phyloP scores from a whole-genome alignment of 1,140 invertebrate species.

The Pararge aegeria region DNA sequence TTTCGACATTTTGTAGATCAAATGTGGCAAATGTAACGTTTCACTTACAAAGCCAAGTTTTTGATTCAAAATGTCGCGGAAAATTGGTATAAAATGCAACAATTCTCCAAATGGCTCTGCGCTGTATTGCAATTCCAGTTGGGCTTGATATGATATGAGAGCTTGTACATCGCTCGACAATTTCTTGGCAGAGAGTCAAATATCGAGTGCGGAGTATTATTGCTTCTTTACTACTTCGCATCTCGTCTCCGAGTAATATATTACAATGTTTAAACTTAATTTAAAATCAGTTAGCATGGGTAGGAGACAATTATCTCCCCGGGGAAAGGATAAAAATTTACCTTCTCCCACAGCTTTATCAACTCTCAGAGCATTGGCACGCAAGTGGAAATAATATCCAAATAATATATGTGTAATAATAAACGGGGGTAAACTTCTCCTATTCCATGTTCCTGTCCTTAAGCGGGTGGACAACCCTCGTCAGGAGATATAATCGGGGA shows the following conservation, averaged over 20 bases:
- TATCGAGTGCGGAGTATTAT: constrained; percentile 18
- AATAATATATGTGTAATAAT: no score
- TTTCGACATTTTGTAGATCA: not conserved
- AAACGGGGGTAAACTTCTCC: no score
- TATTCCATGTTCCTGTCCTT: no score
- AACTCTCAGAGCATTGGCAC: no score
- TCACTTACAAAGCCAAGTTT: not conserved
- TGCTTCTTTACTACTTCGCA: constrained; percentile 12
- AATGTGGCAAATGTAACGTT: not conserved
- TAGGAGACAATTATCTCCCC: no score
- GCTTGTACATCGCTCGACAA: constrained; percentile 15
- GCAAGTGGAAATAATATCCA: no score
- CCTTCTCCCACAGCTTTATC: no score
- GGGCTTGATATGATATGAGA: not conserved
- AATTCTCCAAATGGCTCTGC: not conserved
- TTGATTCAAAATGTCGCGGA: not conserved
- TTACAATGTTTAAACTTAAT: no score
- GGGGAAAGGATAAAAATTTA: no score
- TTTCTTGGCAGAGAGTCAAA: constrained; percentile 18
- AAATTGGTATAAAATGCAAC: not conserved
- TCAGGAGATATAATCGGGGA: no score
- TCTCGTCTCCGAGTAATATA: not conserved
- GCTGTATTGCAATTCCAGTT: not conserved
- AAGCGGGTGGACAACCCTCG: no score
- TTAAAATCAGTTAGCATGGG: no score